phyloP scores from a whole-genome alignment of 30 jellyfish, hydroid and myxozoan genomes.

The Chrysaora quinquecirrha region DNA sequence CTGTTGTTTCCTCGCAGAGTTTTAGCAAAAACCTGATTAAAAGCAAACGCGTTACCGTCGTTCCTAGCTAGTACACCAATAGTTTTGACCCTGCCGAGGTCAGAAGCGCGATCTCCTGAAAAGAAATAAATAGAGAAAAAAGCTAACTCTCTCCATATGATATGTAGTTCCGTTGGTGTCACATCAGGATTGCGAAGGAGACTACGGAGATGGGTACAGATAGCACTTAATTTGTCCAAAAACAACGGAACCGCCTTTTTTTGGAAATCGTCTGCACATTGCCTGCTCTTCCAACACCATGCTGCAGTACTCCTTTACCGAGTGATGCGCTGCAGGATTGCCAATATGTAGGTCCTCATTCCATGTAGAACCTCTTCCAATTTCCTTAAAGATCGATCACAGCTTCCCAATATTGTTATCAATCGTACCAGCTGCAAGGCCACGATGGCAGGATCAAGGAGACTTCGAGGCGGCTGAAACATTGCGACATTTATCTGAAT shows the following conservation, averaged over 20 bases:
- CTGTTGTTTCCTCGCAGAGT: not conserved
- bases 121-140: not conserved
- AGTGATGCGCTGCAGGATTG: not conserved
- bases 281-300: conserved; percentile 4
- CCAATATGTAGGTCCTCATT: not conserved
- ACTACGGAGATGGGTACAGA: not conserved
- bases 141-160: not conserved
- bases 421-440: not conserved
- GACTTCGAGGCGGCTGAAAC: not conserved
- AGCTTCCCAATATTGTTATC: no score
- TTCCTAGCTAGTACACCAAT: not conserved
- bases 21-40: not conserved
- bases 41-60: not conserved
- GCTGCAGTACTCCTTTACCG: not conserved
- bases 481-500: not conserved
- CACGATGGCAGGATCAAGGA: not conserved
- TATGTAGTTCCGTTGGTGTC: not conserved
- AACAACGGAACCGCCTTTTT: not conserved
- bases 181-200: not conserved
- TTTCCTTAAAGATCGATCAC: no score
- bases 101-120: not conserved
- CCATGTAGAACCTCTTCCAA: not conserved
- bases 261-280: not conserved
- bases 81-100: not conserved
- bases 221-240: not conserved